Base-by-base conservation (phyloP, 2,888 invertebrate genomes). In the Lepetodrilus schrolli region DNA sequence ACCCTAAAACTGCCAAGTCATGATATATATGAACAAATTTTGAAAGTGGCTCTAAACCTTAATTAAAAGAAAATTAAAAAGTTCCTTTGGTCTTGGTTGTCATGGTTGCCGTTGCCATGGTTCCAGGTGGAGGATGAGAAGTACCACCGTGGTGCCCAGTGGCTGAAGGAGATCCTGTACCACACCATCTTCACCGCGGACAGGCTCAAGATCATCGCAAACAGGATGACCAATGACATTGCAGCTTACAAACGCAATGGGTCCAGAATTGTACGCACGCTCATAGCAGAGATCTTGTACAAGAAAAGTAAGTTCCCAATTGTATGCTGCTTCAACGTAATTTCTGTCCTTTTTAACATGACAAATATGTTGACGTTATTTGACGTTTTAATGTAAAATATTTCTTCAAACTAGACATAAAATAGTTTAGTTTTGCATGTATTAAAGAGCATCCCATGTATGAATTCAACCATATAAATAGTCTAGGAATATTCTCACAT, bases 191-290 rank as follows among this genome's bases (percentile, higher is more conserved):
- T 96, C 81, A 94, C 93, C 0, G 92, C 93, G 13, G 95, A 96
- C 69, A 92, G 96, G 78, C 89, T 96, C 58, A 93, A 94, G 83
- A 94, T 96, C 30, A 94, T 95, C 79, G 94, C 95, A 0, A 94
- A 94, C 77, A 95, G 96, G 90, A 93, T 96, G 91, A 93, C 94
- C 66, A 96, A 95, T 82, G 95, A 95, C 78, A 94, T 96, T 0
- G 93, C 95, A 0, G 94, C 94, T 89, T 93, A 93, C 71, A 95
- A 95, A 87, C 91, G 95, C 43, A 93, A 93, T 75, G 96, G 96
- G 1, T 92, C 93, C 84, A 93, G 93, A 79, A 93, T 97, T 86
- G 93, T 93, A 5, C 88, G 91, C 7, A 93, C 93, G 83, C 87
- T 94, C 3, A 91, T 94, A 89, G 92, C 92, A 77, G 93, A 93